Conservation (phyloP, 2,888 invertebrate genomes). For the Elaeidobius kamerunicus region DNA sequence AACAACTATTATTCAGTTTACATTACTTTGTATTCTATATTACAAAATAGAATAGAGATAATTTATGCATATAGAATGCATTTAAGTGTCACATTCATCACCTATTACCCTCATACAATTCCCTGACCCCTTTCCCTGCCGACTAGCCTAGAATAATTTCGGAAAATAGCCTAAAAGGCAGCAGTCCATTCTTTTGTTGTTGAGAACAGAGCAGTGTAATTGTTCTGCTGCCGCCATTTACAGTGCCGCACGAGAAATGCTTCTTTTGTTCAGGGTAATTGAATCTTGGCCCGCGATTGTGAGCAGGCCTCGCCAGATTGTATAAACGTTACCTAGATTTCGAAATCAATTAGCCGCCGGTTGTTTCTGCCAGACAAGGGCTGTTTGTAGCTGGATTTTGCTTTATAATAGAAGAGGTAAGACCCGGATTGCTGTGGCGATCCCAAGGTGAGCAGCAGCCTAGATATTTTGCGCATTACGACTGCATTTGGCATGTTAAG, state of each 20-base stretch:
- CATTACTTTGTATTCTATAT: no score
- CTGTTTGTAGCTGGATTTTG: slow-evolving; percentile 15
- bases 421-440: no score
- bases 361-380: slow-evolving; percentile 32
- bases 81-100: not conserved
- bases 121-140: not conserved
- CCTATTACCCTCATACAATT: not conserved
- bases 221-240: slow-evolving; percentile 47
- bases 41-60: no score
- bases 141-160: slow-evolving; percentile 23
- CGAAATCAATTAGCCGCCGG: slow-evolving; percentile 46
- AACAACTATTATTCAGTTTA: no score
- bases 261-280: slow-evolving; percentile 50
- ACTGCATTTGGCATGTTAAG: not conserved
- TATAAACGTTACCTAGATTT: slow-evolving; percentile 46
- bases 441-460: not conserved
- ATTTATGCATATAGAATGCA: no score
- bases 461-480: not conserved
- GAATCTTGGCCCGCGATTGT: slow-evolving; percentile 44
- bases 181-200: slow-evolving; percentile 33
- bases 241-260: slow-evolving; percentile 44
- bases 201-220: slow-evolving; percentile 38
- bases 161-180: slow-evolving; percentile 37
- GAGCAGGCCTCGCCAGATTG: slow-evolving; percentile 45
- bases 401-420: slow-evolving; percentile 9